Conservation (phyloP, 2,113 vertebrate species). For the Hippocampus zosterae region DNA sequence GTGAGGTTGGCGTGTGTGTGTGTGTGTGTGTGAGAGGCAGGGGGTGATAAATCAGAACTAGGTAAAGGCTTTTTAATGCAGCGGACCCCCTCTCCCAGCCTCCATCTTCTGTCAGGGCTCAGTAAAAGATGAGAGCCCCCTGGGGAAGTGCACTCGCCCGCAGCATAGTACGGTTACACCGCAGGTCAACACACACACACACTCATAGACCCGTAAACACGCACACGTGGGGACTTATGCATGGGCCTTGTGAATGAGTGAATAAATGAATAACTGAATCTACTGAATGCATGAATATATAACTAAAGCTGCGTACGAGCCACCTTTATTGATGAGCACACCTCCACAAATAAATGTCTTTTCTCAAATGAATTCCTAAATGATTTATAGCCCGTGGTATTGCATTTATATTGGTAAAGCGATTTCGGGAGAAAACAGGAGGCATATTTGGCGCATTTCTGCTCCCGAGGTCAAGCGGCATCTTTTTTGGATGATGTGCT, state of each 20-base stretch:
- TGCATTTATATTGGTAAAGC: constrained; percentile 65
- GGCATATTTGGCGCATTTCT: constrained; percentile 64
- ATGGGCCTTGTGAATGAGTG: constrained; percentile 72
- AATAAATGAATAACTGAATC: constrained; percentile 77
- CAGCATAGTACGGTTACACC: constrained; percentile 62
- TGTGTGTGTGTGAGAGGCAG: constrained; percentile 45
- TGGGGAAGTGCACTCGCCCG: constrained; percentile 69
- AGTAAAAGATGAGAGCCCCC: constrained; percentile 80
- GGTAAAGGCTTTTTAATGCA: constrained; percentile 83
- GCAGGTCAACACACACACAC: constrained; percentile 49
- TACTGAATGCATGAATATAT: constrained; percentile 71
- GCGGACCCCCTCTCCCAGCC: constrained; percentile 72
- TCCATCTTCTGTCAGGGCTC: constrained; percentile 78
- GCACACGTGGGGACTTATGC: constrained; percentile 33
- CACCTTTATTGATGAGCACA: constrained; percentile 65
- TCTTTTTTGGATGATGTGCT: constrained; percentile 61
- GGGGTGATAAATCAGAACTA: constrained; percentile 77
- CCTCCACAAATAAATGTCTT: constrained; percentile 59
- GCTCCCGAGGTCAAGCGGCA: constrained; percentile 59
- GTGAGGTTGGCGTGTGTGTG: constrained; percentile 46
- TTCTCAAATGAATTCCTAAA: constrained; percentile 66
- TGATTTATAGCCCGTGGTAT: constrained; percentile 70
- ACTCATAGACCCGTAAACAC: constrained; percentile 27
- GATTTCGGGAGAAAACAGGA: constrained; percentile 52
- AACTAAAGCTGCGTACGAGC: constrained; percentile 62